Conservation (phyloP, 2,888 invertebrate genomes). For the Torymus texanus region DNA sequence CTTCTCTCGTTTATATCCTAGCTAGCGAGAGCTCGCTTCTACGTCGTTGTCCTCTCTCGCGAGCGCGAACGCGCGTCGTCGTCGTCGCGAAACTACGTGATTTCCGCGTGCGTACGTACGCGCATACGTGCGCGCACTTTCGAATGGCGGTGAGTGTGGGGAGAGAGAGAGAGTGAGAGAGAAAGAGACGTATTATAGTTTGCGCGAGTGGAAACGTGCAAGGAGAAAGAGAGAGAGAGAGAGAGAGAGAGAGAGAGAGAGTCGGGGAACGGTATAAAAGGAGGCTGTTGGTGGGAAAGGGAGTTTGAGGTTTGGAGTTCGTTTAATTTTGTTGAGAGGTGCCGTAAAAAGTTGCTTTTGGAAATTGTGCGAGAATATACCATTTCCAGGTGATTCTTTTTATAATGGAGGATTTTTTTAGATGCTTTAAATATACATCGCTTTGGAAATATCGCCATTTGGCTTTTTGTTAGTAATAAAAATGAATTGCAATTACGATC, state of each 20-base stretch:
- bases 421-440: too few relatives aligned
- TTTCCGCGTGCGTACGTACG: not conserved
- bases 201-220: conserved; percentile 32
- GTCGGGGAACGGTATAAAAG: conserved; percentile 28
- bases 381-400: too few relatives aligned
- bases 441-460: too few relatives aligned
- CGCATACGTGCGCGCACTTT: not conserved
- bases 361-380: too few relatives aligned
- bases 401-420: too few relatives aligned
- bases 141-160: not conserved
- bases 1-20: not conserved
- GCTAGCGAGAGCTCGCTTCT: not conserved
- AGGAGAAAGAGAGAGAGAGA: conserved; percentile 38
- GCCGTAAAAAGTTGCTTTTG: too few relatives aligned
- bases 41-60: not conserved
- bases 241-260: conserved; percentile 54
- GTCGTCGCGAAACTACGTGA: conserved; percentile 6
- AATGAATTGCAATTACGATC: too few relatives aligned
- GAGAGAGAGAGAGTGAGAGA: not conserved
- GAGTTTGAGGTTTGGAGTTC: conserved; percentile 54
- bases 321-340: not conserved
- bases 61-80: not conserved
- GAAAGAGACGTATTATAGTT: not conserved
- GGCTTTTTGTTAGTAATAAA: too few relatives aligned
- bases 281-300: conserved; percentile 15